Conservation (phyloP, 2,888 invertebrate species). For the Brenthis hecate region DNA sequence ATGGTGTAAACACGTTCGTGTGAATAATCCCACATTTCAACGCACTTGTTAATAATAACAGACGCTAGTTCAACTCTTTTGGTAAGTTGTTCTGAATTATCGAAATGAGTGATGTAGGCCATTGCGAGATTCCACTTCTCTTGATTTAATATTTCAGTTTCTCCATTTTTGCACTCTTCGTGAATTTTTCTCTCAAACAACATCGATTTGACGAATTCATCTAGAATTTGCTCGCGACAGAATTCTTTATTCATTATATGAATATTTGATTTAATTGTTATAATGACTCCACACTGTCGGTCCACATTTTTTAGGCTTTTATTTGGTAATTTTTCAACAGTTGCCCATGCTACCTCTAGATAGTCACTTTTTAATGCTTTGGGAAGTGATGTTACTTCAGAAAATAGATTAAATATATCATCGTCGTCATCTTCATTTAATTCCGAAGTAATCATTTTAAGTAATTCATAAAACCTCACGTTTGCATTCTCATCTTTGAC, state of each 20-base stretch:
- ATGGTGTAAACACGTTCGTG: constrained; percentile 1
- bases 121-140: constrained; percentile 47
- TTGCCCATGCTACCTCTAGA: constrained; percentile 49
- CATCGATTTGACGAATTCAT: constrained; percentile 47
- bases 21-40: constrained; percentile 12
- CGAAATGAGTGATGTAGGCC: constrained; percentile 34
- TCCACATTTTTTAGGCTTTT: constrained; percentile 43
- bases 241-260: constrained; percentile 46
- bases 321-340: constrained; percentile 49
- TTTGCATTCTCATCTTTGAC: constrained; percentile 38
- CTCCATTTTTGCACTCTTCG: constrained; percentile 21
- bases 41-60: constrained; percentile 21
- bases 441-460: constrained; percentile 50
- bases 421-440: constrained; percentile 55
- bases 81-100: constrained; percentile 14
- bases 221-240: constrained; percentile 45
- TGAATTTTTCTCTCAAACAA: constrained; percentile 41
- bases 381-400: constrained; percentile 42
- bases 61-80: constrained; percentile 25
- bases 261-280: constrained; percentile 43
- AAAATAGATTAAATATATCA: constrained; percentile 48
- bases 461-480: constrained; percentile 48
- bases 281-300: constrained; percentile 44
- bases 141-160: constrained; percentile 36
- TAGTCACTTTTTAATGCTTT: constrained; percentile 44